These are phyloP conservation scores for Nomada lathburiana DNA, from an alignment of 2,888 invertebrate species.

Conservation along the genomic window DNA sequence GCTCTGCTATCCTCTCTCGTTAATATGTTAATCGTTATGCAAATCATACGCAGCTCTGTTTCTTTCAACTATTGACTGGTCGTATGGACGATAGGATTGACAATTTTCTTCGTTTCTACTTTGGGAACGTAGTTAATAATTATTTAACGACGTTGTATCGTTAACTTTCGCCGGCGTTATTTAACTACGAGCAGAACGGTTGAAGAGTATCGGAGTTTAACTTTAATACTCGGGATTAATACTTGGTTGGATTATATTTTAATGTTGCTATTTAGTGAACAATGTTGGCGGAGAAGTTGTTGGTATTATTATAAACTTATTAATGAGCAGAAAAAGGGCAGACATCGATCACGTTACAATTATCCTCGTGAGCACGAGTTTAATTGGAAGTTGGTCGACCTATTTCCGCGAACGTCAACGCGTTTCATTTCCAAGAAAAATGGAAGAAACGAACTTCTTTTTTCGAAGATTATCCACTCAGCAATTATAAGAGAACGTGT, in stretches of 20 bases:
- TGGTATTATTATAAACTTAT: constrained; percentile 7
- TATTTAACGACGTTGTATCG: no score
- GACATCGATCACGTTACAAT: constrained; percentile 35
- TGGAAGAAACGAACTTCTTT: constrained; percentile 40
- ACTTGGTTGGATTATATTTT: no score
- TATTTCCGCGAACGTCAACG: constrained; percentile 21
- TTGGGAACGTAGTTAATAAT: no score
- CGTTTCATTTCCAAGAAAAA: constrained; percentile 9
- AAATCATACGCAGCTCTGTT: constrained; percentile 32
- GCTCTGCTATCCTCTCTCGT: constrained; percentile 12
- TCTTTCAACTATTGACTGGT: constrained; percentile 6
- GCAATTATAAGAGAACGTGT: constrained; percentile 57
- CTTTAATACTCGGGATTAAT: no score
- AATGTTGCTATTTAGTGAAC: no score
- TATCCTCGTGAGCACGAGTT: constrained; percentile 15
- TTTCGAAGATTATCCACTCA: constrained; percentile 48
- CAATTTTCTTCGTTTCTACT: no score
- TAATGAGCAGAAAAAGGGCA: background rate
- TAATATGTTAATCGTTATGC: constrained; percentile 63
- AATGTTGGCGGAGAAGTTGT: background rate
- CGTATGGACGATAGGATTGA: constrained; percentile 2
- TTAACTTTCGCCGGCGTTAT: no score
- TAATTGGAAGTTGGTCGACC: constrained; percentile 47
- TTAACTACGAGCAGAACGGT: no score
- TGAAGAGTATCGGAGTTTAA: no score